Evolutionary conservation across 2,113 vertebrate genomes (phyloP).

Genomic region (Panthera uncia): DNA sequence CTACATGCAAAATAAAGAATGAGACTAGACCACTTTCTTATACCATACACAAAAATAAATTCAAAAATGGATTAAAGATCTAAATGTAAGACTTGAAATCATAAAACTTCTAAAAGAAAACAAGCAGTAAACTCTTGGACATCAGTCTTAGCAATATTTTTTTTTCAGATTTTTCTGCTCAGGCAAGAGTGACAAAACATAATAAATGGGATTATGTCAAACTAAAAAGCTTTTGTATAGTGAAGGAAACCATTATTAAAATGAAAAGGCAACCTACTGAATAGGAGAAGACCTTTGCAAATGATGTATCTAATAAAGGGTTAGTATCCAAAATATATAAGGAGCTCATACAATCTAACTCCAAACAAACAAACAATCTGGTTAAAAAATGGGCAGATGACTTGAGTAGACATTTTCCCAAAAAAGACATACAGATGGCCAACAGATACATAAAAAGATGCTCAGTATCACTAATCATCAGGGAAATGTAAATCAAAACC

Average conservation of each 20-base stretch:
- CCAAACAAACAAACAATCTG: neutral
- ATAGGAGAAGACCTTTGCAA: neutral
- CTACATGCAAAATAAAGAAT: neutral
- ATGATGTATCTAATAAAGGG: neutral
- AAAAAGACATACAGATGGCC: neutral
- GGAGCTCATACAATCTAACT: neutral
- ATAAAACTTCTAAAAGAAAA: neutral
- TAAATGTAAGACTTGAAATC: neutral
- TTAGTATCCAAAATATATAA: neutral
- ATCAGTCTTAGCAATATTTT: neutral
- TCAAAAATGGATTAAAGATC: neutral
- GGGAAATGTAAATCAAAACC: neutral
- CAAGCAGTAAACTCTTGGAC: neutral
- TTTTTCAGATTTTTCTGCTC: neutral
- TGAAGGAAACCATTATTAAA: neutral
- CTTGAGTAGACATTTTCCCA: neutral
- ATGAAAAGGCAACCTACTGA: neutral
- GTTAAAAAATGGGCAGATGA: neutral
- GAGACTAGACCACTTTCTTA: neutral
- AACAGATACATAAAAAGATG: neutral
- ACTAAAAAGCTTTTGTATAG: neutral
- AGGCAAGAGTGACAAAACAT: neutral
- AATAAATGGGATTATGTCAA: neutral
- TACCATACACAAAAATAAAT: neutral
- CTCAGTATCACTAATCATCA: neutral